Percentiles rank a stretch among this genome's conserved stretches.
Conservation (phyloP, 2,113 vertebrate species). For the Ciconia maguari region DNA sequence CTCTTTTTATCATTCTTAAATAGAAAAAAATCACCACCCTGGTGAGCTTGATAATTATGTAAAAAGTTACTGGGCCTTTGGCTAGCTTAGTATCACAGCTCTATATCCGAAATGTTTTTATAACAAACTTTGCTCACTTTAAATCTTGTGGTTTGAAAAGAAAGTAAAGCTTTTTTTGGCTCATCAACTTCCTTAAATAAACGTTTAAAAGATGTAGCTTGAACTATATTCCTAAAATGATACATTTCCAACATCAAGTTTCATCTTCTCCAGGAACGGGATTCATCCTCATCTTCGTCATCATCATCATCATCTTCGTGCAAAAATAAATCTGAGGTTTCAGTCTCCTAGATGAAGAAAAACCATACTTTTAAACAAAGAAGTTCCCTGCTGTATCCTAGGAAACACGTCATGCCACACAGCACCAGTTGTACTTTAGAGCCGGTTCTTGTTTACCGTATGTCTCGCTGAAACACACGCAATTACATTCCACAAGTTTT, state of each 20-base stretch:
- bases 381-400: neutral
- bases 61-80: slow-evolving; percentile 74
- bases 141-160: slow-evolving; percentile 69
- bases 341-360: slow-evolving; percentile 80
- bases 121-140: slow-evolving; percentile 68
- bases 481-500: rapidly evolving
- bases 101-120: slow-evolving; percentile 64
- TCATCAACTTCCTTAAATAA: slow-evolving; percentile 83
- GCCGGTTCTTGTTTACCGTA: rapidly evolving
- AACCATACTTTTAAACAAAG: neutral
- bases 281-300: slow-evolving; percentile 94
- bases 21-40: slow-evolving; percentile 53
- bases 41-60: slow-evolving; percentile 60
- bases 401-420: rapidly evolving
- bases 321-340: slow-evolving; percentile 85
- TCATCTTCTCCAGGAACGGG: slow-evolving; percentile 98
- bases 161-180: slow-evolving; percentile 79
- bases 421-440: rapidly evolving
- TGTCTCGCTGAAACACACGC: neutral
- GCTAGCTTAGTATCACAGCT: slow-evolving; percentile 70
- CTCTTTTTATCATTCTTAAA: slow-evolving; percentile 47
- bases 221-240: slow-evolving; percentile 79
- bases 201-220: slow-evolving; percentile 75
- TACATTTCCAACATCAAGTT: slow-evolving; percentile 72
- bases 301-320: slow-evolving; percentile 95